A percentile compares a stretch with the other conserved stretches of the same genome.
Evolutionary conservation across 2,797 vertebrate species (phyloP).

Genomic region (Sciurus vulgaris): DNA sequence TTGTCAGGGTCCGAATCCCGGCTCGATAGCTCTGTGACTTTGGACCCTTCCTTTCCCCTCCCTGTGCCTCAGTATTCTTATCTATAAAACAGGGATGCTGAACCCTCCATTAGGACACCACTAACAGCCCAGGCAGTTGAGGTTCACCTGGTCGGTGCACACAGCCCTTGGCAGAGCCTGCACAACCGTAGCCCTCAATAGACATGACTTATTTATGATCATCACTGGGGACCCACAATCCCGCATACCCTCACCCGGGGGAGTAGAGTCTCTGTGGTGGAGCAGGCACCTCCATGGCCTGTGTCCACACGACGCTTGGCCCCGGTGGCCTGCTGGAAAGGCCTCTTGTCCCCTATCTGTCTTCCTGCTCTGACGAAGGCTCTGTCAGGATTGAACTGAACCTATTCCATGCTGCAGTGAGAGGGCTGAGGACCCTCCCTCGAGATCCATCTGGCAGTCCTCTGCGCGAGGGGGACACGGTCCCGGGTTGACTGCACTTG

Average conservation of each 20-base stretch:
- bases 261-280: not conserved
- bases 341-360: not conserved
- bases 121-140: not conserved
- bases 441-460: not conserved
- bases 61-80: not conserved
- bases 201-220: not conserved
- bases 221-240: not conserved
- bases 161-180: not conserved
- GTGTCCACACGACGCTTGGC: rapidly evolving
- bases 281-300: rapidly evolving
- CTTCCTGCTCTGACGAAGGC: not conserved
- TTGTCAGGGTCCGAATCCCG: not conserved
- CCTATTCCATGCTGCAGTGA: not conserved
- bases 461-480: not conserved
- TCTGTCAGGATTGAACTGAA: not conserved
- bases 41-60: not conserved
- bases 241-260: not conserved
- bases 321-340: too few species aligned
- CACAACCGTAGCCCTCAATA: not conserved
- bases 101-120: not conserved
- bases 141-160: not conserved
- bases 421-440: slow-evolving; percentile 2
- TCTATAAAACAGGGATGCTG: not conserved
- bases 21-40: not conserved
- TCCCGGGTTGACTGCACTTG: rapidly evolving